Conservation (phyloP, 2,888 invertebrate species). For the Amblyteles armatorius region DNA sequence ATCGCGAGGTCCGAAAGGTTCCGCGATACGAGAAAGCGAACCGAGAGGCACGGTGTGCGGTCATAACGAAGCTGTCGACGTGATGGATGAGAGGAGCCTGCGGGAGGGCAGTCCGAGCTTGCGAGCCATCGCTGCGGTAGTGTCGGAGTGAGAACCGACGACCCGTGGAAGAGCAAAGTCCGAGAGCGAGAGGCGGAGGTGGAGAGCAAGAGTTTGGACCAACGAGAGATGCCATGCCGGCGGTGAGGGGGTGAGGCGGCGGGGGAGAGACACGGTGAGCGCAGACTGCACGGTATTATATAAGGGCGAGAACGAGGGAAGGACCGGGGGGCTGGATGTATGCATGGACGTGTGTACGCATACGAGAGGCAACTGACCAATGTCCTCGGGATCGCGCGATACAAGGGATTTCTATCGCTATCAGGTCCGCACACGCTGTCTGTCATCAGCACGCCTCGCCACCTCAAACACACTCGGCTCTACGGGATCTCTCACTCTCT, state of each 20-base stretch:
- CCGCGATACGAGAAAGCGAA: conserved; percentile 68
- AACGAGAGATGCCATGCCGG: conserved; percentile 21
- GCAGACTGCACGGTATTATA: conserved; percentile 52
- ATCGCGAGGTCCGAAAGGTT: conserved; percentile 77
- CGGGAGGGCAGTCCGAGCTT: conserved; percentile 72
- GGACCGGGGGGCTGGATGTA: conserved; percentile 5
- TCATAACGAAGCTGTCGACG: conserved; percentile 83
- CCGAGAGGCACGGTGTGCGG: conserved; percentile 73
- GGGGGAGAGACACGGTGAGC: conserved; percentile 3
- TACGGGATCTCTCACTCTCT: conserved; percentile 32
- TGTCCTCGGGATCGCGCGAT: conserved; percentile 72
- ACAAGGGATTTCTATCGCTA: conserved; percentile 66
- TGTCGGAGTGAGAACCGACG: conserved; percentile 28
- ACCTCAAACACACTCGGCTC: conserved; percentile 81
- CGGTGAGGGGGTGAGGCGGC: conserved; percentile 5
- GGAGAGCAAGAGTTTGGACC: conserved; percentile 58
- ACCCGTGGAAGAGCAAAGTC: conserved; percentile 75
- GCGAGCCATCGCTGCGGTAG: not conserved
- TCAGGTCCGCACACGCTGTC: conserved; percentile 80
- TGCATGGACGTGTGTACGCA: not conserved
- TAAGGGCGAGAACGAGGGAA: conserved; percentile 56
- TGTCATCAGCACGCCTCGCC: conserved; percentile 82
- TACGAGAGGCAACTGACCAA: conserved; percentile 69
- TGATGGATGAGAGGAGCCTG: conserved; percentile 80
- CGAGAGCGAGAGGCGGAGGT: conserved; percentile 39